Evolutionary conservation across 2,797 vertebrate species (phyloP).

Genomic region (Pseudochaenichthys georgianus): DNA sequence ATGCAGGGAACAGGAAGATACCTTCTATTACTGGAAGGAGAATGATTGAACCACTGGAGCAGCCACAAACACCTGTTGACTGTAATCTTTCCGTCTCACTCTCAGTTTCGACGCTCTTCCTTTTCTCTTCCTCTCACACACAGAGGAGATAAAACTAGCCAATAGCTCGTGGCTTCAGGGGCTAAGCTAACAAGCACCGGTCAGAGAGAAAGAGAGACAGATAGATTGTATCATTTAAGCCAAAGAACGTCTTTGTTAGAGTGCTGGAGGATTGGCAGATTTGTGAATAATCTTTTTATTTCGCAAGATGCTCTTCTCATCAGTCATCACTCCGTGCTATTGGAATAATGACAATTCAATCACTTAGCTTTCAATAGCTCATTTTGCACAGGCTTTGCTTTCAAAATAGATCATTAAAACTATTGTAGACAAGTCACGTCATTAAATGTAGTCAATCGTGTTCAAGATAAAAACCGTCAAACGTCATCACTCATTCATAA

Average conservation of each 20-base stretch:
- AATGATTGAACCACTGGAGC: slow-evolving; percentile 40
- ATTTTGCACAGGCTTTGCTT: slow-evolving; percentile 2
- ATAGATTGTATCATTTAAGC: slow-evolving; percentile 34
- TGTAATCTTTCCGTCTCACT: slow-evolving; percentile 22
- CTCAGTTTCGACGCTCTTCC: not conserved
- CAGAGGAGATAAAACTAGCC: slow-evolving; percentile 28
- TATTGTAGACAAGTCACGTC: not conserved
- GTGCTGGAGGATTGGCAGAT: slow-evolving; percentile 1
- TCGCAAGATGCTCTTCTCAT: not conserved
- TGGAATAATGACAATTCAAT: not conserved
- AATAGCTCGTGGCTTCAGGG: slow-evolving; percentile 59
- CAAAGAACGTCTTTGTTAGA: slow-evolving; percentile 40
- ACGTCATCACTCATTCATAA: not conserved
- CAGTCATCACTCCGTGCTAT: not conserved
- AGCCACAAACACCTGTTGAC: slow-evolving; percentile 27
- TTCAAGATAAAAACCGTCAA: slow-evolving; percentile 16
- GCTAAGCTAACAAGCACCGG: slow-evolving; percentile 42
- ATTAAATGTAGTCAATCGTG: not conserved
- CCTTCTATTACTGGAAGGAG: slow-evolving; percentile 37
- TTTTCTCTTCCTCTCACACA: slow-evolving; percentile 24
- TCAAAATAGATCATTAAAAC: not conserved
- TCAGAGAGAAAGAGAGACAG: slow-evolving; percentile 21
- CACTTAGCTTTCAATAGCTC: not conserved
- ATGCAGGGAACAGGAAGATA: slow-evolving; percentile 13
- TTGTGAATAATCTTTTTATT: slow-evolving; percentile 5